phyloP scores from a whole-genome alignment of 2,113 vertebrate genomes.

The Dascyllus trimaculatus region DNA sequence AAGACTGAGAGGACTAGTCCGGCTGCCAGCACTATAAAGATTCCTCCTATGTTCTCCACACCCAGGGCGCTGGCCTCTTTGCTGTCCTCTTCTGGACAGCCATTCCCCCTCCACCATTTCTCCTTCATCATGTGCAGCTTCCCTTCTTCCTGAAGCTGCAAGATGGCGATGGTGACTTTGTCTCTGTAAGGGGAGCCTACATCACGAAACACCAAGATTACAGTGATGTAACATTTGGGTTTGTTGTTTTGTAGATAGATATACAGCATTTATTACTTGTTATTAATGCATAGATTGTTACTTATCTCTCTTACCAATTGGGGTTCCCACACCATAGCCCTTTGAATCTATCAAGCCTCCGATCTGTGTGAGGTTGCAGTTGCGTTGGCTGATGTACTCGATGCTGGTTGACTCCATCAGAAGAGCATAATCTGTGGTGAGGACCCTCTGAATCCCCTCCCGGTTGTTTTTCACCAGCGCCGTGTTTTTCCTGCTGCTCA shows the following conservation, averaged over 20 bases:
- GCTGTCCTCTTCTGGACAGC: slow-evolving; percentile 96
- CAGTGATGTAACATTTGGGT: background rate
- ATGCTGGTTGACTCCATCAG: slow-evolving; percentile 99
- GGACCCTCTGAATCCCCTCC: slow-evolving; percentile 94
- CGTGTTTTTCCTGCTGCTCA: slow-evolving; percentile 97
- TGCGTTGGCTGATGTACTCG: slow-evolving; percentile 97
- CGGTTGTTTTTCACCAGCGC: slow-evolving; percentile 95
- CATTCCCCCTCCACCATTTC: slow-evolving; percentile 98
- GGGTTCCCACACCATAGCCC: slow-evolving; percentile 98
- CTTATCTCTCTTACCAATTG: slow-evolving; percentile 89
- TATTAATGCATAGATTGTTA: background rate
- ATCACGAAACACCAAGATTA: slow-evolving; percentile 5
- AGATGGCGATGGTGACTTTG: slow-evolving; percentile 96
- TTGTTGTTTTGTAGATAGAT: background rate
- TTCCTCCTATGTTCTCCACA: slow-evolving; percentile 98
- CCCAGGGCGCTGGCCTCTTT: slow-evolving; percentile 97
- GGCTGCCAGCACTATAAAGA: slow-evolving; percentile 97
- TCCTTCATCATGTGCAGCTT: slow-evolving; percentile 99
- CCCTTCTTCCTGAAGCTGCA: slow-evolving; percentile 97
- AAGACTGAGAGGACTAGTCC: slow-evolving; percentile 98
- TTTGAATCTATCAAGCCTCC: slow-evolving; percentile 98
- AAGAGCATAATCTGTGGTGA: slow-evolving; percentile 95
- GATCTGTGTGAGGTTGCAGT: slow-evolving; percentile 99
- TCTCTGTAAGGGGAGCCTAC: slow-evolving; percentile 96
- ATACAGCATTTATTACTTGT: background rate